Conservation (phyloP, 1,140 invertebrate genomes). For the Neuroterus valhalla region DNA sequence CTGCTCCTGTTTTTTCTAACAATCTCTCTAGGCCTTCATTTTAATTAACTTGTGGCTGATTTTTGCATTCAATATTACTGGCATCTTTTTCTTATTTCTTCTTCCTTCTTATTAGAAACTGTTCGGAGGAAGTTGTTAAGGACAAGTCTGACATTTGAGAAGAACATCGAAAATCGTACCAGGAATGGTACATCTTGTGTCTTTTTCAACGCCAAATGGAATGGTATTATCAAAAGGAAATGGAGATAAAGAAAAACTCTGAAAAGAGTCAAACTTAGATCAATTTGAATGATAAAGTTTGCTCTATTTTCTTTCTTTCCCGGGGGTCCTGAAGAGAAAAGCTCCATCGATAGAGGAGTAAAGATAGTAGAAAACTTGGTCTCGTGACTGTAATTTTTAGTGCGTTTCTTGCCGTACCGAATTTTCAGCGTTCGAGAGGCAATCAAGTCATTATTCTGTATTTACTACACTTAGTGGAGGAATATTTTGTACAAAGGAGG, state of each 20-base stretch:
- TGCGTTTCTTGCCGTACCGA: not conserved
- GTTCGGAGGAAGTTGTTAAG: slow-evolving; percentile 65
- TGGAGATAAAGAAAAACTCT: not conserved
- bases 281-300: slow-evolving; percentile 16
- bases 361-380: not conserved
- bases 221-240: slow-evolving; percentile 27
- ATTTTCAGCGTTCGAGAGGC: not conserved
- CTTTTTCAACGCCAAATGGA: slow-evolving; percentile 3
- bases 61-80: not conserved
- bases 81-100: slow-evolving; percentile 44
- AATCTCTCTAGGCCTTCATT: not conserved
- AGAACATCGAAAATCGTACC: slow-evolving; percentile 23
- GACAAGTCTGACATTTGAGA: slow-evolving; percentile 64
- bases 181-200: slow-evolving; percentile 7
- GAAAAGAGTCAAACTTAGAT: not conserved
- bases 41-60: not conserved
- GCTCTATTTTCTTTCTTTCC: slow-evolving; percentile 11
- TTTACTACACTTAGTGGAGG: slow-evolving; percentile 25
- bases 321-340: not conserved
- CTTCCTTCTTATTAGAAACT: slow-evolving; percentile 63
- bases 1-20: not conserved
- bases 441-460: slow-evolving; percentile 21
- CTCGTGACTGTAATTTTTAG: not conserved
- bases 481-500: slow-evolving; percentile 9
- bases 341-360: not conserved